Percentiles rank a stretch among this genome's conserved stretches.
These are phyloP conservation scores for Aix galericulata DNA, from an alignment of 2,113 vertebrate genomes.

Conservation along the genomic window DNA sequence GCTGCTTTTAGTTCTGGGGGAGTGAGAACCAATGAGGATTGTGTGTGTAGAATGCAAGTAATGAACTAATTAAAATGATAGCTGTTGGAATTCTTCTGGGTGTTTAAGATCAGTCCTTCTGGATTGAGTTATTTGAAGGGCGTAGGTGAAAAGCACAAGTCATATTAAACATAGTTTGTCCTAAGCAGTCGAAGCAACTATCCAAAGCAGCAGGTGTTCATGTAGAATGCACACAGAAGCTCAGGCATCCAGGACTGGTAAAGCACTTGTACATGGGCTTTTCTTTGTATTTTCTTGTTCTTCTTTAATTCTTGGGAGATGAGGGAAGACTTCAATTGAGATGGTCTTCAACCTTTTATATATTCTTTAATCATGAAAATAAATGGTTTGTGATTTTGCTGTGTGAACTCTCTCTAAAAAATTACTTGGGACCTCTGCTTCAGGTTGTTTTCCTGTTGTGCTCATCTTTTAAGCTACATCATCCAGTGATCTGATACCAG, in stretches of 20 bases:
- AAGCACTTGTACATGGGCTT: neutral
- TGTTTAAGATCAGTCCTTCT: neutral
- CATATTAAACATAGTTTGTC: neutral
- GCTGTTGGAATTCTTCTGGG: neutral
- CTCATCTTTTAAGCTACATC: neutral
- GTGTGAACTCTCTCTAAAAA: neutral
- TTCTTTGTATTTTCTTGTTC: neutral
- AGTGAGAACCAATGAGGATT: neutral
- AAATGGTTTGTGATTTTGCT: neutral
- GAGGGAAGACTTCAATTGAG: neutral
- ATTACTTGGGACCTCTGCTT: neutral
- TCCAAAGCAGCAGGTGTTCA: neutral
- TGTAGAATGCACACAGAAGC: neutral
- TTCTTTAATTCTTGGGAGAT: neutral
- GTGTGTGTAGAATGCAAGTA: neutral
- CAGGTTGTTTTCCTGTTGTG: neutral
- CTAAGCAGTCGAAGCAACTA: neutral
- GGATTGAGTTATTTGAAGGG: neutral
- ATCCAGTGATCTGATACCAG: neutral
- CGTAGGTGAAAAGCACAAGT: conserved; percentile 28
- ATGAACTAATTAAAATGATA: neutral
- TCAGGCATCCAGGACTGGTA: neutral
- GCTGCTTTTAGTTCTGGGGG: neutral
- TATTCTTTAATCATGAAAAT: no score
- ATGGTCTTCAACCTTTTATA: no score